Evolutionary conservation across 1,140 invertebrate genomes (phyloP), one percentile per base, ranked within the genome.

Genomic region (Ditylenchus dipsaci): DNA sequence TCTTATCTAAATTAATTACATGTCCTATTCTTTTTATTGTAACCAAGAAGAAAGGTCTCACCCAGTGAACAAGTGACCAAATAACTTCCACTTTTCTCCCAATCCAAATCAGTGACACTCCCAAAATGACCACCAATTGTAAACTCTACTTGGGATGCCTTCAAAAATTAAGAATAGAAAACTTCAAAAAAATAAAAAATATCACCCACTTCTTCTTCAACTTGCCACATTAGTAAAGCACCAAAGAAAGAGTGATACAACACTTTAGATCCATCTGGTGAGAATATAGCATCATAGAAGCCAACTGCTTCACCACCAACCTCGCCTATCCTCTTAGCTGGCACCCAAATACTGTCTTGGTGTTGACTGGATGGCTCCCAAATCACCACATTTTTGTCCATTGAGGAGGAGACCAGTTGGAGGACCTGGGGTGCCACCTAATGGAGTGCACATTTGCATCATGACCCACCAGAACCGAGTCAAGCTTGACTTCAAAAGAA

Each of bases 41-140:
- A 5, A 53, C 49, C 15, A 3, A 53, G 15, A 53, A 19, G 15
- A 53, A 21, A 53, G 15, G 15, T 21, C 3, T 53, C 49, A 53
- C 49, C 49, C 15, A 61, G 29, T 8, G 59, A 30, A 21, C 19
- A 21, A 43, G 29, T 26, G 29, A 61, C 13, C 27, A 61, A 33
- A 61, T 61, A 61, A 26, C 29, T 61, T 30, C 59, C 59, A 13
- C 13, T 8, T 30, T 19, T 21, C 19, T 61, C 38, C 59, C 59
- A 61, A n/a, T 30, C 19, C 29, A 61, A 61, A n/a, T 61, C 59
- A 19, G 59, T 61, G n/a, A 61, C 59, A 29, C 19, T 26, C n/a
- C 3, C 59, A 61, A 61, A 61, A n/a, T 61, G 59, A 61, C 59
- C 59, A 43, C 59, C 59, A 3, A 61, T n/a, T 19, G 59, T 19